phyloP scores from a whole-genome alignment of 2,113 vertebrate genomes.

The Microcebus griseorufus region DNA sequence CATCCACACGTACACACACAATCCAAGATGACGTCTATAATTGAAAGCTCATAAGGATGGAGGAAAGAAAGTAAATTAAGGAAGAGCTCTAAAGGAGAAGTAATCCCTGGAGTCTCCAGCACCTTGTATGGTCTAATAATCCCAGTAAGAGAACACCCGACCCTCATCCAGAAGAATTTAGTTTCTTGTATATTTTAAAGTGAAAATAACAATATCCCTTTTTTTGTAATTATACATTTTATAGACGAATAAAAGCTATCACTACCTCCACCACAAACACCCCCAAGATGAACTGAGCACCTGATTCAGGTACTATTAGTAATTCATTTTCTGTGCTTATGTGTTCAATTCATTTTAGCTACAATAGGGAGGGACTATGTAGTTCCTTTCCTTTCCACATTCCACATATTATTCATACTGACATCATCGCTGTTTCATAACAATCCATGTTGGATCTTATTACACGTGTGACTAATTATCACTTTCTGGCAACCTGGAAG shows the following conservation, averaged over 20 bases:
- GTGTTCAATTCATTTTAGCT: not conserved
- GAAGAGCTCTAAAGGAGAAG: not conserved
- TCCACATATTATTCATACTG: not conserved
- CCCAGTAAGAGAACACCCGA: not conserved
- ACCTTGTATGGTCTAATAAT: too few species aligned
- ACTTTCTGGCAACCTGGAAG: not conserved
- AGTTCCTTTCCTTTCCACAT: not conserved
- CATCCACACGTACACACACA: not conserved
- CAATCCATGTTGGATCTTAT: not conserved
- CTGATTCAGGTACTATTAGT: too few species aligned
- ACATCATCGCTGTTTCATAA: not conserved
- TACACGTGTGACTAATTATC: not conserved
- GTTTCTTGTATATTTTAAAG: not conserved
- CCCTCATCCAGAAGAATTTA: not conserved
- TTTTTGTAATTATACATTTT: not conserved
- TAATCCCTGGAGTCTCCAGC: not conserved
- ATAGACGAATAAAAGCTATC: not conserved
- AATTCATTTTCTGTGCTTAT: not conserved
- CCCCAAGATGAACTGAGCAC: not conserved
- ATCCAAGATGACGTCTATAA: not conserved
- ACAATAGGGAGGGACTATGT: not conserved
- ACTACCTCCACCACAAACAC: not conserved
- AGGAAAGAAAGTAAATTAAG: not conserved
- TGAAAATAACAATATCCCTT: not conserved
- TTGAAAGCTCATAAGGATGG: not conserved